Conservation (phyloP, 2,113 vertebrate genomes). For the Hippocampus mohnikei region DNA sequence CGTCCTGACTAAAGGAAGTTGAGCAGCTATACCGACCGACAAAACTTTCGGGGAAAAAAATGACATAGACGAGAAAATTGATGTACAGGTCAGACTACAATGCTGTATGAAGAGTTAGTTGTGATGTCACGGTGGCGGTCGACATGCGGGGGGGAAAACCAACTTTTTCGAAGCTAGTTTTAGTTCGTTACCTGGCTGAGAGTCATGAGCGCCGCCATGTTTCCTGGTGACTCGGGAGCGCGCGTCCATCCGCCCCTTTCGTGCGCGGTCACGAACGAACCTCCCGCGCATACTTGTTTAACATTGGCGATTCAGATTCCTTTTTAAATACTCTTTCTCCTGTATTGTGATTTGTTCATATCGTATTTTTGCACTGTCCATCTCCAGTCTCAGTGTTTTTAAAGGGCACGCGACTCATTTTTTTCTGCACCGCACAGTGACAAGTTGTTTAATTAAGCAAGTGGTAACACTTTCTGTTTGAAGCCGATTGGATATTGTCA, state of each 20-base stretch:
- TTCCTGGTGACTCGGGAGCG: constrained; percentile 74
- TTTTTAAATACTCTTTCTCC: neutral
- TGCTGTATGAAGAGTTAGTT: neutral
- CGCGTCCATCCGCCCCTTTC: constrained; percentile 62
- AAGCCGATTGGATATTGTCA: neutral
- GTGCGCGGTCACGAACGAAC: constrained; percentile 39
- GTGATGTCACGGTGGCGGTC: neutral
- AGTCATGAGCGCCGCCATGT: constrained; percentile 90
- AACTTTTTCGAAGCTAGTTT: constrained; percentile 30
- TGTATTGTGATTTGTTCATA: neutral
- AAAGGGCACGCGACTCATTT: neutral
- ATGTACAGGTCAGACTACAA: neutral
- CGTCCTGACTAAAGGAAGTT: neutral
- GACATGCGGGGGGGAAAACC: neutral
- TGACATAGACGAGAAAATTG: neutral
- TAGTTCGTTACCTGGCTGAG: constrained; percentile 79
- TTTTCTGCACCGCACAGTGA: neutral
- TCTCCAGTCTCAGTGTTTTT: neutral
- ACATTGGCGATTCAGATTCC: neutral
- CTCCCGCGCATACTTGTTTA: neutral
- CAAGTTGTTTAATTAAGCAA: neutral
- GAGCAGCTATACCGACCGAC: neutral
- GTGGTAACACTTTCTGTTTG: neutral
- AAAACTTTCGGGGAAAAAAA: neutral
- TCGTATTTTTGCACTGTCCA: neutral